Conservation (phyloP, 2,888 invertebrate species). For the Tipula helvola region DNA sequence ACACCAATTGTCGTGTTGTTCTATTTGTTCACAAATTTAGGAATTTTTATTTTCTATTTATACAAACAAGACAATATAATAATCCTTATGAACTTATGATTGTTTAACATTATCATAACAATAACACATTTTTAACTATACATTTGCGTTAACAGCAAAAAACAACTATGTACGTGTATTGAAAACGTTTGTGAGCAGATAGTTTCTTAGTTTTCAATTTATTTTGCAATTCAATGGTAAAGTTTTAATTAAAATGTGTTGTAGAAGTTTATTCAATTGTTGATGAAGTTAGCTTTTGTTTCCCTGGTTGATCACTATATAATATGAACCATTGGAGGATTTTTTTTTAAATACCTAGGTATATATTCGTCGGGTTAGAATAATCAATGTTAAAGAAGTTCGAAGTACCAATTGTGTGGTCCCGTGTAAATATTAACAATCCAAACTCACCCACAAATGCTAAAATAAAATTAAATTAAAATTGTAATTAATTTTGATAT, state of each 20-base stretch:
- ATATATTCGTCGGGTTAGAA: too few relatives aligned
- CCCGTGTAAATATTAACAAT: too few relatives aligned
- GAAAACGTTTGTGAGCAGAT: background rate
- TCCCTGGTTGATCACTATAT: background rate
- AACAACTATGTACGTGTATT: background rate
- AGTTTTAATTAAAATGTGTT: background rate
- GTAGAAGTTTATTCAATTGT: too few relatives aligned
- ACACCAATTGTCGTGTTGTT: background rate
- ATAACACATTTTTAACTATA: background rate
- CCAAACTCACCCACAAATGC: too few relatives aligned
- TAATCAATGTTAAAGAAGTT: too few relatives aligned
- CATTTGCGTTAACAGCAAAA: background rate
- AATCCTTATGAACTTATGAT: background rate
- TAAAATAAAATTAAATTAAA: too few relatives aligned
- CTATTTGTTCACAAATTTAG: background rate
- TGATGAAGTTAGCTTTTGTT: too few relatives aligned
- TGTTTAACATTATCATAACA: background rate
- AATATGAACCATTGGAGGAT: too few relatives aligned
- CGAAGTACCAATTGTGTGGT: too few relatives aligned
- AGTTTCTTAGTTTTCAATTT: background rate
- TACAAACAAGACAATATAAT: background rate
- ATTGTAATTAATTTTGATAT: too few relatives aligned
- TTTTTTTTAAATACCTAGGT: too few relatives aligned
- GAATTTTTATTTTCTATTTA: background rate
- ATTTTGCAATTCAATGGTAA: background rate